Evolutionary conservation across 2,113 vertebrate species (phyloP), one percentile per base, ranked within the genome.

Genomic region (Hucho hucho): DNA sequence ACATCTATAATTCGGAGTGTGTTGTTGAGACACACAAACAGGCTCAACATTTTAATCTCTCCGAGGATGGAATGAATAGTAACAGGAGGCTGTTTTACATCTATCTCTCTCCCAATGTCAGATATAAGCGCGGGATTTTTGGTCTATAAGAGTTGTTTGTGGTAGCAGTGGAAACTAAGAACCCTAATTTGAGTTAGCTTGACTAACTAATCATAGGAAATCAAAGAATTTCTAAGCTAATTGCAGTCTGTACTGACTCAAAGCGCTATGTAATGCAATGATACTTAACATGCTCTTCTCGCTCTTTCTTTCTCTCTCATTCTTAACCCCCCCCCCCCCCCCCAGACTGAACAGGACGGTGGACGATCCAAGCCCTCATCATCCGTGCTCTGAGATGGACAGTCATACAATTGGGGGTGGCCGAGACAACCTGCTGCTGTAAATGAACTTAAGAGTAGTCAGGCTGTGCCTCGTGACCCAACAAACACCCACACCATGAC

Each of bases 371-470:
- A 4, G 58, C 6, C 58, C 9, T 22, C 16, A 11, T n/a, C 1
- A 2, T n/a, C 1, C n/a, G 11, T 61, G 18, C 49, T 53, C 49
- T 16, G 49, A 53, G 49, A 18, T 4, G 16, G 49, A 43, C 37
- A 43, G 37, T 43, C 37, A 26, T 6, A 65, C 64, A 64, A 64
- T 24, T 14, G 63, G 63, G 29, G 25, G 26, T 4, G 7, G 9
- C 37, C 9, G 9, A 11, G 58, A 61, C 58, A 61, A 61, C 74
- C 73, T 87, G 88, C 88, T 89, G 87, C 88, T 86, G 46, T 1
- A 37, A 53, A 53, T 53, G 0, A 32, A 32, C 32, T 32, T 0
- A 6, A 32, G 32, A 53, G n/a, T n/a, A 18, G 16, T 53, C 16
- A 16, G 14, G 69, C 26, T 20, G 22, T 29, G 69, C 43, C 69